These are phyloP conservation scores for Malurus splendens DNA, from an alignment of 2,797 vertebrate genomes.

Conservation along the genomic window DNA sequence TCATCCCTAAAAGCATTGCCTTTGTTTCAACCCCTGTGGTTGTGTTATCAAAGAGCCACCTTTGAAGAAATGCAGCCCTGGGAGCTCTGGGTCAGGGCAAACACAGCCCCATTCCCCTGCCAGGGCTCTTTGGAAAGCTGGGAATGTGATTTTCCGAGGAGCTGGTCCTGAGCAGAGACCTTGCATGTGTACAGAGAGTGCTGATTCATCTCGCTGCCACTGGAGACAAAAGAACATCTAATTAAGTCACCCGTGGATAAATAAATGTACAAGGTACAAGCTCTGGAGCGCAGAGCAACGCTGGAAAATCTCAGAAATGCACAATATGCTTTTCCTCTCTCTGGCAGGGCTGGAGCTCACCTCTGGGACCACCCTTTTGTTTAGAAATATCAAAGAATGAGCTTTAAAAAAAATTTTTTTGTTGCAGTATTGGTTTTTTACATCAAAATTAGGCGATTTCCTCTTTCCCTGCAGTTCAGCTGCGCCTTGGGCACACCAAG, in stretches of 20 bases:
- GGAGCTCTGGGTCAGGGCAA: accelerated
- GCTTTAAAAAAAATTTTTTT: not conserved
- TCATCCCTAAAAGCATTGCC: too few relatives aligned
- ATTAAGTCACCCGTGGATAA: slow-evolving; percentile 42
- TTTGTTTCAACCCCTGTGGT: not conserved
- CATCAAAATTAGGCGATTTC: not conserved
- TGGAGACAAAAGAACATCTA: slow-evolving; percentile 50
- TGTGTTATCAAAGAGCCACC: accelerated
- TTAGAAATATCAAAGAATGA: not conserved
- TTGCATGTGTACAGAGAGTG: not conserved
- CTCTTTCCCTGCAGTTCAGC: not conserved
- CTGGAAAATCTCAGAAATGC: not conserved
- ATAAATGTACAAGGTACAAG: not conserved
- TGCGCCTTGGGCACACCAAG: not conserved
- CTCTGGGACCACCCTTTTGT: not conserved
- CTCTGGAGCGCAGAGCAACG: not conserved
- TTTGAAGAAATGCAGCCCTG: not conserved
- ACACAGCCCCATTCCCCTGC: accelerated
- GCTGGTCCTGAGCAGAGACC: not conserved
- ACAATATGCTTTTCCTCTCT: not conserved
- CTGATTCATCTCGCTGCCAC: slow-evolving; percentile 56
- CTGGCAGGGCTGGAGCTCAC: not conserved
- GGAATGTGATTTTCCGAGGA: not conserved
- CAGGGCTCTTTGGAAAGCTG: not conserved
- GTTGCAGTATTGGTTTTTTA: not conserved